Base-by-base conservation (phyloP, 2,888 invertebrate genomes). In the Drosophila peninsularis region DNA sequence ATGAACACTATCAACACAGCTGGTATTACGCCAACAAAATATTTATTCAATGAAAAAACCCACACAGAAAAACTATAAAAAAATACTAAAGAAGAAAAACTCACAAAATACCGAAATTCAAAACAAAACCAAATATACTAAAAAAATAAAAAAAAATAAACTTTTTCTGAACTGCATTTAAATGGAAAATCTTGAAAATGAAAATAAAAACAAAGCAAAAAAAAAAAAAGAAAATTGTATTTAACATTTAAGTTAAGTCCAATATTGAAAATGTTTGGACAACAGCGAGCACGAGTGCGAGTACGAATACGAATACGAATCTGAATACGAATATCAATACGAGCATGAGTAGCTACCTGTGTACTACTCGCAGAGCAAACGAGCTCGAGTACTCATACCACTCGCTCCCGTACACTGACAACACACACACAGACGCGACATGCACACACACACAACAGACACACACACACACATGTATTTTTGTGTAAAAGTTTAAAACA, bases 151-250 rank as follows among this genome's bases (percentile, higher is more conserved):
- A 41, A n/a, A 10, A 11, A 2, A 42, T 13, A n/a, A 17, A 30
- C 30, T 61, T 79, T 88, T 86, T 88, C 87, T 86, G 84, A 85
- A 88, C 88, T 85, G 85, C 85, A 85, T 85, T 85, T 85, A 86
- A 82, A 88, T 72, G 65, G 62, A 71, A 74, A 74, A 81, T 78
- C 78, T 83, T 86, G 71, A 84, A 81, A 78, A 70, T 67, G 55
- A 74, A 75, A 47, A 17, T 11, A 30, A 17, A 34, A 83, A n/a
- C n/a, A n/a, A n/a, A n/a, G n/a, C n/a, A n/a, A n/a, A n/a, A n/a
- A n/a, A n/a, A 70, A 63, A 57, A 72, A 75, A 47, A 13, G 3
- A 32, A 49, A 45, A 83, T 80, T 81, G 84, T 86, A 88, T 85
- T 83, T 85, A 74, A 81, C 68, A 79, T 75, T 79, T 83, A 88